Conservation (phyloP, 2,113 vertebrate species). For the Platichthys stellatus region DNA sequence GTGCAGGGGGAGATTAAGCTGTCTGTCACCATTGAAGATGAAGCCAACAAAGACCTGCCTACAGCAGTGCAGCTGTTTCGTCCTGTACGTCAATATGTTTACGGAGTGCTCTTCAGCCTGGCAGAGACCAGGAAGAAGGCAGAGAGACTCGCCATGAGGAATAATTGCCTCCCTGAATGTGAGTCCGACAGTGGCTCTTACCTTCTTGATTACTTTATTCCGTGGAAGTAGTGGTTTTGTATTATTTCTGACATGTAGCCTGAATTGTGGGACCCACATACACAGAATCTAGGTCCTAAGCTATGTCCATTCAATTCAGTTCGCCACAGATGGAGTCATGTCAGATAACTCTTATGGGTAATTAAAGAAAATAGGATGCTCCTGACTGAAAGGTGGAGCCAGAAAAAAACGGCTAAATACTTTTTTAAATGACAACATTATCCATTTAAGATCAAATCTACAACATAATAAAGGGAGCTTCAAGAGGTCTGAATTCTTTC, state of each 20-base stretch:
- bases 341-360: no score
- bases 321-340: no score
- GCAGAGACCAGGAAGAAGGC: constrained; percentile 95
- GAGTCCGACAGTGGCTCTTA: constrained; percentile 37
- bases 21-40: constrained; percentile 95
- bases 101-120: constrained; percentile 97
- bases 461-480: no score
- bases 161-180: constrained; percentile 90
- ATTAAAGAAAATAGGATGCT: no score
- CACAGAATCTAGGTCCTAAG: no score
- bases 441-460: no score
- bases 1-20: constrained; percentile 96
- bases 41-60: constrained; percentile 97
- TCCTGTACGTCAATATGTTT: constrained; percentile 95
- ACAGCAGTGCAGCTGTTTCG: constrained; percentile 94
- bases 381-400: no score
- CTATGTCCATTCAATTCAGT: no score
- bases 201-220: not conserved
- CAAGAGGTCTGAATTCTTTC: no score
- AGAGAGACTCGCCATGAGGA: constrained; percentile 92
- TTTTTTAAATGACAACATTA: no score
- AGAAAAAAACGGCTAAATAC: no score
- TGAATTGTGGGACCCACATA: not conserved
- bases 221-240: no score
- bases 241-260: not conserved